Base-by-base conservation (phyloP, 2,888 invertebrate genomes). In the Elaeidobius kamerunicus region DNA sequence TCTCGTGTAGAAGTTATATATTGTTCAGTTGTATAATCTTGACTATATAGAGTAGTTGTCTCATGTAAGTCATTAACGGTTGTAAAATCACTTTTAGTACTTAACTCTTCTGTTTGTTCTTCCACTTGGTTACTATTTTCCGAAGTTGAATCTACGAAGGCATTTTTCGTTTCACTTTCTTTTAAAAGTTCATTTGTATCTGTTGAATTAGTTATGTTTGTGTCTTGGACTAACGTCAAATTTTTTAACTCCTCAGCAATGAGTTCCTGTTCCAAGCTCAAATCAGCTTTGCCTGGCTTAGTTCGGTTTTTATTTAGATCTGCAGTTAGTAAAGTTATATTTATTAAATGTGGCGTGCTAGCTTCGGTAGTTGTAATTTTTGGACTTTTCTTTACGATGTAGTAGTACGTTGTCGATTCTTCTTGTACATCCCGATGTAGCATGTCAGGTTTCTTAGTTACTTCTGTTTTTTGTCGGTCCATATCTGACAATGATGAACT, bases 211-310 rank as follows among this genome's bases (percentile, higher is more conserved):
- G 23, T 17, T 16, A n/a, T 18, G 3, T 40, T 41, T 38, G 14
- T 17, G 36, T 43, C 28, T 3, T 28, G 18, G 3, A 41, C 1
- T 30, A 46, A 19, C 1, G 55, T 42, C 19, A 47, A n/a, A 36
- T 55, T 55, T 30, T 46, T 55, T 6, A 36, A 14, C 15, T 47
- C 47, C n/a, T 42, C 56, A n/a, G 52, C 52, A 42, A 56, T 48
- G 1, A 53, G 7, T 38, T 19, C 32, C 45, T 52, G 59, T 54
- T 66, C 66, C n/a, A 65, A 56, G 39, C 63, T 64, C 32, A 63
- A 48, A 53, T 66, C 65, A 23, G 60, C 49, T 52, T 65, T 66
- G 1, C 61, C 64, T 9, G 66, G 66, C 47, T 65, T 65, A 1
- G 58, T 49, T 12, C 18, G 6, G 11, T 54, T 57, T 23, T 18